These are phyloP conservation scores for Holotrichia oblita DNA, from an alignment of 1,140 invertebrate species.

Conservation along the genomic window DNA sequence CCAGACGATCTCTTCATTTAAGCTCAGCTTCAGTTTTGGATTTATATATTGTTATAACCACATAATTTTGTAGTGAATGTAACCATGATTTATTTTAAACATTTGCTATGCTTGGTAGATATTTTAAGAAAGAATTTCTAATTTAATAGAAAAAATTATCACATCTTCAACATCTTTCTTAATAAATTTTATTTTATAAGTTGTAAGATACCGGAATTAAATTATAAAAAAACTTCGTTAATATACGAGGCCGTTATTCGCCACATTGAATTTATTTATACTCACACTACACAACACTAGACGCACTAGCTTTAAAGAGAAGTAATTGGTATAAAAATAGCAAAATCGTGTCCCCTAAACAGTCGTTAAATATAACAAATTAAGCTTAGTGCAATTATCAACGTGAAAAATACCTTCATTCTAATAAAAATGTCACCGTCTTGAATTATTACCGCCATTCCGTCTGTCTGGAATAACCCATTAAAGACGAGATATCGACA, in stretches of 20 bases:
- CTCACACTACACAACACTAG: background rate
- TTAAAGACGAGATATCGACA: constrained; percentile 27
- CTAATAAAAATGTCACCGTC: constrained; percentile 32
- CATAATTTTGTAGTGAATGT: too few species aligned
- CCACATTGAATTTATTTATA: background rate
- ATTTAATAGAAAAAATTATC: too few species aligned
- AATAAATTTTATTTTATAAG: too few species aligned
- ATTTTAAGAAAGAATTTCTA: too few species aligned
- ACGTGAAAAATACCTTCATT: constrained; percentile 3
- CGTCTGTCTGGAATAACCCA: constrained; percentile 23
- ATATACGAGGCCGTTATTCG: background rate
- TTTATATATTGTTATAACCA: too few species aligned
- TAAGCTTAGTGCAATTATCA: constrained; percentile 17
- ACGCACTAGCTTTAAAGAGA: constrained; percentile 8
- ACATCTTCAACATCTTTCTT: too few species aligned
- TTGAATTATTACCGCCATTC: constrained; percentile 21
- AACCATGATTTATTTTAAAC: too few species aligned
- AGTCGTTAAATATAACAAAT: constrained; percentile 31
- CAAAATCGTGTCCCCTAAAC: background rate
- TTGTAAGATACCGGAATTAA: too few species aligned
- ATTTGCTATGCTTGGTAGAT: too few species aligned
- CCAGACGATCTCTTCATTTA: too few species aligned
- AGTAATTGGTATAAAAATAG: constrained; percentile 26
- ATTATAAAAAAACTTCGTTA: too few species aligned
- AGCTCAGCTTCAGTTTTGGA: too few species aligned